Conservation (phyloP, 2,888 invertebrate species). For the Drosophila imparisetae region DNA sequence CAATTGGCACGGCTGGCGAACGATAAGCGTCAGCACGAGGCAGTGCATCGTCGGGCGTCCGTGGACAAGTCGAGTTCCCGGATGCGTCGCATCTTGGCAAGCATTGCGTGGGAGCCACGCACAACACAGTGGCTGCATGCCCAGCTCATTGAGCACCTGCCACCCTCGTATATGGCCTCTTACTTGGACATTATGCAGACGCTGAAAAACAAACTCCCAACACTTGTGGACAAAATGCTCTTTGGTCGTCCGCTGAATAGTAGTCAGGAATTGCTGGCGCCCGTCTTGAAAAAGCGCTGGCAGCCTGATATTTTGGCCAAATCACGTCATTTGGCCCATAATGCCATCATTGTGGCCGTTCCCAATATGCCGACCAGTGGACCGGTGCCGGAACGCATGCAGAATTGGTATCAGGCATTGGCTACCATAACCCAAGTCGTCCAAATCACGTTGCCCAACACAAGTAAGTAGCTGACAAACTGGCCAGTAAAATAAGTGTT, state of each 20-base stretch:
- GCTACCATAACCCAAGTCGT: constrained; percentile 89
- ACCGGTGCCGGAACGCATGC: constrained; percentile 86
- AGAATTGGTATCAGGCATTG: constrained; percentile 90
- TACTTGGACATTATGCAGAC: constrained; percentile 92
- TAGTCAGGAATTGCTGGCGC: constrained; percentile 88
- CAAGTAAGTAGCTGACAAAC: constrained; percentile 61
- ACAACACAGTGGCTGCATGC: constrained; percentile 92
- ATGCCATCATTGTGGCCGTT: constrained; percentile 88
- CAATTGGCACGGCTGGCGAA: constrained; percentile 88
- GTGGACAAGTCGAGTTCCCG: constrained; percentile 89
- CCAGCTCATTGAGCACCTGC: constrained; percentile 89
- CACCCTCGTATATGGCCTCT: constrained; percentile 88
- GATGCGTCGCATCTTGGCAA: constrained; percentile 89
- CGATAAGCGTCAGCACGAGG: constrained; percentile 87
- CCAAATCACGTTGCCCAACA: constrained; percentile 83
- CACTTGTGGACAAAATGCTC: constrained; percentile 90
- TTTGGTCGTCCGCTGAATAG: constrained; percentile 86
- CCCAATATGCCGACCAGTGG: constrained; percentile 86
- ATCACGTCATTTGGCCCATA: constrained; percentile 89
- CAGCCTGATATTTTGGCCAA: constrained; percentile 89
- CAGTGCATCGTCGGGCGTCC: constrained; percentile 88
- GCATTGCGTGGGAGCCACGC: constrained; percentile 90
- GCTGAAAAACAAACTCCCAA: constrained; percentile 89
- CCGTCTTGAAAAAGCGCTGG: constrained; percentile 88
- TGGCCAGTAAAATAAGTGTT: neutral